phyloP scores from a whole-genome alignment of 2,797 vertebrate genomes.

The Hypotaenidia philippensis region DNA sequence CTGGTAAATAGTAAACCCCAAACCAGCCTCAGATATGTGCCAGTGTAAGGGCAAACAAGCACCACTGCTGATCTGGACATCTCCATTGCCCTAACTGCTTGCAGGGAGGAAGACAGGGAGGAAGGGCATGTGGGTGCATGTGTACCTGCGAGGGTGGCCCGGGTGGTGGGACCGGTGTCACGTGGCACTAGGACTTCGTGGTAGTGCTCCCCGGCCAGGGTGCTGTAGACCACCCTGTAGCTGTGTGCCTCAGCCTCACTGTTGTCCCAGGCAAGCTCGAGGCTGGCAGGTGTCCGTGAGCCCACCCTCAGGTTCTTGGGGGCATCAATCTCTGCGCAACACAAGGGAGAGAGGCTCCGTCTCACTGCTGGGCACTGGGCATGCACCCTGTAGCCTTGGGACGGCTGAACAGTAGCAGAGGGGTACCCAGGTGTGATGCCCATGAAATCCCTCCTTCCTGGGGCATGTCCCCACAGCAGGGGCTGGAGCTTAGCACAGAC shows the following conservation, averaged over 20 bases:
- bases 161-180: conserved; percentile 85
- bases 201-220: conserved; percentile 94
- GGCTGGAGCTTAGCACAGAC: background rate
- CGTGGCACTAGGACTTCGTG: conserved; percentile 90
- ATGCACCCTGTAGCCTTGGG: rapidly evolving
- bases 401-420: rapidly evolving
- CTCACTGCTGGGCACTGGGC: background rate
- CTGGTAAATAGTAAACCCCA: background rate
- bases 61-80: background rate
- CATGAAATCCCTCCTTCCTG: background rate
- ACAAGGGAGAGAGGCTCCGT: conserved; percentile 29
- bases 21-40: background rate
- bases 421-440: background rate
- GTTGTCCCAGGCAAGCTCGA: conserved; percentile 97
- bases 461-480: background rate
- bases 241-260: conserved; percentile 93
- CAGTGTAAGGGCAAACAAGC: background rate
- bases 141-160: conserved; percentile 88
- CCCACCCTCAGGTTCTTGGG: conserved; percentile 93
- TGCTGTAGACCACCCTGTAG: conserved; percentile 96
- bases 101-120: background rate
- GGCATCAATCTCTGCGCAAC: conserved; percentile 92
- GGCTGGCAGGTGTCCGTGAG: conserved; percentile 86
- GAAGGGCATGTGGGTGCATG: rapidly evolving
- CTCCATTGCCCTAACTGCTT: background rate